These are phyloP conservation scores for Prionailurus viverrinus DNA, from an alignment of 2,113 vertebrate genomes.

Conservation along the genomic window DNA sequence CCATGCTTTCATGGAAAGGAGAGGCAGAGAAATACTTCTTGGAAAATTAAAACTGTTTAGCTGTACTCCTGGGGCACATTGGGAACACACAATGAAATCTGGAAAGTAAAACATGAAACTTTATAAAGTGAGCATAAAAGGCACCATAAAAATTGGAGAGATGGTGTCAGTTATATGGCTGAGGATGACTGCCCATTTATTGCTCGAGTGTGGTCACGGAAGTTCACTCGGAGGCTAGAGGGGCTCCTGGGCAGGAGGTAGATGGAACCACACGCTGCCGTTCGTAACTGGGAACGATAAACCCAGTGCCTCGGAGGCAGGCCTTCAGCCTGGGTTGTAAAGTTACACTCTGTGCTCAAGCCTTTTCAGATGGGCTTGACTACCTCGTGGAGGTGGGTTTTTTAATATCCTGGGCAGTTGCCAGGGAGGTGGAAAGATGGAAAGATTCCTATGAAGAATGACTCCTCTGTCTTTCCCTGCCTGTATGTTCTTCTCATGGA, in stretches of 20 bases:
- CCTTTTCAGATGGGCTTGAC: not conserved
- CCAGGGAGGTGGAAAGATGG: not conserved
- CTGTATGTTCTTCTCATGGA: rapidly evolving
- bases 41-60: constrained; percentile 62
- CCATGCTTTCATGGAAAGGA: constrained; percentile 19
- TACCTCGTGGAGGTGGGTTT: not conserved
- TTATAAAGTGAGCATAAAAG: constrained; percentile 73
- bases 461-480: not conserved
- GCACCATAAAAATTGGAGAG: constrained; percentile 38
- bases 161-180: constrained; percentile 39
- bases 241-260: not conserved
- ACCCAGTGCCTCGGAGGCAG: not conserved
- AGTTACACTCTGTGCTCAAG: not conserved
- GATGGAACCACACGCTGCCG: not conserved
- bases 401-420: not conserved
- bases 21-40: constrained; percentile 46
- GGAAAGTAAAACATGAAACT: constrained; percentile 68
- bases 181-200: not conserved
- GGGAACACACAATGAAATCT: constrained; percentile 28
- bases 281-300: not conserved
- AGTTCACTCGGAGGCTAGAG: not conserved
- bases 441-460: not conserved
- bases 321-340: not conserved
- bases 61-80: not conserved
- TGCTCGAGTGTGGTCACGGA: not conserved